Percentiles rank a stretch among this genome's conserved stretches.
Evolutionary conservation across 2,888 invertebrate species (phyloP).

Genomic region (Pteria penguin): DNA sequence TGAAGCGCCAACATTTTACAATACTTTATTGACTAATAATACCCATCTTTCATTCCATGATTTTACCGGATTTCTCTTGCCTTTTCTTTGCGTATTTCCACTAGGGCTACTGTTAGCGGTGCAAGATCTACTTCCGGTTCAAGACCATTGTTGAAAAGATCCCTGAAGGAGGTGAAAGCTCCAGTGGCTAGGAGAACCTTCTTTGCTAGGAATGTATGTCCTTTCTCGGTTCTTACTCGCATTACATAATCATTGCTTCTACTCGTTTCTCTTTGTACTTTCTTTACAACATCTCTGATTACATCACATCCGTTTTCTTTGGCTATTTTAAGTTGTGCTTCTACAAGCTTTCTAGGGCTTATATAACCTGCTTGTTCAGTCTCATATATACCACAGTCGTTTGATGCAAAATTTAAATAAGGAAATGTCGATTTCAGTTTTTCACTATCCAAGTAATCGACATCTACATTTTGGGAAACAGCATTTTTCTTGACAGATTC

Average conservation of each 20-base stretch:
- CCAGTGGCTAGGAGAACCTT: slow-evolving; percentile 57
- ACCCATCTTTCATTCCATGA: not conserved
- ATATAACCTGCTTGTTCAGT: slow-evolving; percentile 49
- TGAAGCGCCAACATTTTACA: not conserved
- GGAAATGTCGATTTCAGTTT: slow-evolving; percentile 36
- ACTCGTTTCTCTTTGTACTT: slow-evolving; percentile 28
- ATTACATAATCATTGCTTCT: slow-evolving; percentile 23
- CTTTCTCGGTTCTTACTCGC: slow-evolving; percentile 48
- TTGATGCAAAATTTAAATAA: slow-evolving; percentile 40
- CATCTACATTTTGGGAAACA: not conserved
- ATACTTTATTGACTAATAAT: not conserved
- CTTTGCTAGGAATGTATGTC: slow-evolving; percentile 28
- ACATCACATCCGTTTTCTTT: slow-evolving; percentile 49
- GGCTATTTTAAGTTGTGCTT: slow-evolving; percentile 50
- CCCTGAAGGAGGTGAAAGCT: slow-evolving; percentile 50
- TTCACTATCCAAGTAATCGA: slow-evolving; percentile 6
- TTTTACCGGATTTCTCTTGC: slow-evolving; percentile 40
- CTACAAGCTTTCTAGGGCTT: slow-evolving; percentile 53
- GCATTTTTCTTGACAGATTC: slow-evolving; percentile 23
- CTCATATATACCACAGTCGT: slow-evolving; percentile 35
- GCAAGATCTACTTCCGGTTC: slow-evolving; percentile 29
- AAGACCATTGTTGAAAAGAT: slow-evolving; percentile 34
- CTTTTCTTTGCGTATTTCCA: slow-evolving; percentile 39
- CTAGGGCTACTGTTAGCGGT: slow-evolving; percentile 44
- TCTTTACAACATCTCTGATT: slow-evolving; percentile 51